phyloP scores from a whole-genome alignment of 2,797 vertebrate species.

The Cryptoprocta ferox region DNA sequence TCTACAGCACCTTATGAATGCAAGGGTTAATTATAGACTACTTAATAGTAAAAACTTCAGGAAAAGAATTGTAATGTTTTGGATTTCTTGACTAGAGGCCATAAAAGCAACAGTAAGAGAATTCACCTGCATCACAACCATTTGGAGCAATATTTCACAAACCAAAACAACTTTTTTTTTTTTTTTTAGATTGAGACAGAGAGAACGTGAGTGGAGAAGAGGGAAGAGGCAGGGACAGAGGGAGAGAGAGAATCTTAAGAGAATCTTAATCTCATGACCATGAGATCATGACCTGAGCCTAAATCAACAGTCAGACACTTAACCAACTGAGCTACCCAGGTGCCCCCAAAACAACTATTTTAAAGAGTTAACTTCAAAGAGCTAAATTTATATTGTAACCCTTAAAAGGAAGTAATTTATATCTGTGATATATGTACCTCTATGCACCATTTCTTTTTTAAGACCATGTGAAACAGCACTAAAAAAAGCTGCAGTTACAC shows the following conservation, averaged over 20 bases:
- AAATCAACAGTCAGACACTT: too few species aligned
- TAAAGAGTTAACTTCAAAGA: conserved; percentile 9
- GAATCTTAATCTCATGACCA: too few species aligned
- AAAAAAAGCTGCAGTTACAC: neutral
- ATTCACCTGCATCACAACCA: neutral
- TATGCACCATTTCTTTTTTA: conserved; percentile 23
- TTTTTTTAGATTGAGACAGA: too few species aligned
- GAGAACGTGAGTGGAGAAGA: too few species aligned
- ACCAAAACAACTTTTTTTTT: neutral
- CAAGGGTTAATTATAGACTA: neutral
- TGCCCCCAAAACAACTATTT: neutral
- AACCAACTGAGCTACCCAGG: too few species aligned
- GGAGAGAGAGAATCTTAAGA: too few species aligned
- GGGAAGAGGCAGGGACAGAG: too few species aligned
- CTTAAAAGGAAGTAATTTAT: conserved; percentile 41
- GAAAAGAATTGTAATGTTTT: neutral
- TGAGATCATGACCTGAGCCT: too few species aligned
- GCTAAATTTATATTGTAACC: neutral
- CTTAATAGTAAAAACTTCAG: neutral
- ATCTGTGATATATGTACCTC: neutral
- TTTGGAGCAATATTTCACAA: conserved; percentile 6
- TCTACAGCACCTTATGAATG: neutral
- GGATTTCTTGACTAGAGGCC: neutral
- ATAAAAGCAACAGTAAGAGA: conserved; percentile 14
- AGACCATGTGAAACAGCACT: neutral